These are phyloP conservation scores for Lissocephala sabroskyi DNA, from an alignment of 2,888 invertebrate genomes.

Conservation along the genomic window DNA sequence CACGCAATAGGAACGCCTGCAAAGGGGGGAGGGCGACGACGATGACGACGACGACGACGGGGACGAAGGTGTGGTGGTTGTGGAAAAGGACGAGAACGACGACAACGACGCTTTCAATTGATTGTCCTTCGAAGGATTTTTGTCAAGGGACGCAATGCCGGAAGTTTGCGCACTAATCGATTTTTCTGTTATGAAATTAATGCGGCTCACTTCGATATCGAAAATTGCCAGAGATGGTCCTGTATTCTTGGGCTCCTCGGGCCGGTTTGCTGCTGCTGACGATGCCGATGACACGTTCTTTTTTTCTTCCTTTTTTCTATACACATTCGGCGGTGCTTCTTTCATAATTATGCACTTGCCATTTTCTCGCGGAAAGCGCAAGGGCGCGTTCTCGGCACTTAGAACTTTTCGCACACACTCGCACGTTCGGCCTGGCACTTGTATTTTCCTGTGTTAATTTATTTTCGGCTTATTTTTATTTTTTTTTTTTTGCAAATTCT, in stretches of 20 bases:
- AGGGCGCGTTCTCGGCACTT: too few species aligned
- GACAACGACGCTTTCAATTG: slow-evolving; percentile 22
- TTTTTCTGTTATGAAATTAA: slow-evolving; percentile 56
- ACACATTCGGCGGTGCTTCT: slow-evolving; percentile 32
- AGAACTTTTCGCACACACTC: slow-evolving; percentile 20
- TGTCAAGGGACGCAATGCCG: slow-evolving; percentile 27
- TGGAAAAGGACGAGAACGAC: too few species aligned
- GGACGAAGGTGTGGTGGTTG: too few species aligned
- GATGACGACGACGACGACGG: slow-evolving; percentile 12
- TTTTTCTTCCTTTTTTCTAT: slow-evolving; percentile 16
- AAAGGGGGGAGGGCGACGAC: background rate
- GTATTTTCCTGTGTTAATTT: too few species aligned
- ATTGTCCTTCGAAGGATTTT: slow-evolving; percentile 28
- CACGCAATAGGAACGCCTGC: background rate
- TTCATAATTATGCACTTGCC: slow-evolving; percentile 44
- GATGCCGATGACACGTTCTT: too few species aligned
- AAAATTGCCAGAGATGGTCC: slow-evolving; percentile 34
- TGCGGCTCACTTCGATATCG: slow-evolving; percentile 51
- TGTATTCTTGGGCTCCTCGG: slow-evolving; percentile 17
- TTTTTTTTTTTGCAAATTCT: too few species aligned
- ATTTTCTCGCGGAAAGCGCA: slow-evolving; percentile 34
- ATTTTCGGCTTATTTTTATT: too few species aligned
- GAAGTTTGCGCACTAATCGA: slow-evolving; percentile 38
- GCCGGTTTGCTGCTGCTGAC: slow-evolving; percentile 7
- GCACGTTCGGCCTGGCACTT: too few species aligned